phyloP scores from a whole-genome alignment of 2,888 invertebrate genomes.

The Oscheius myriophilus region DNA sequence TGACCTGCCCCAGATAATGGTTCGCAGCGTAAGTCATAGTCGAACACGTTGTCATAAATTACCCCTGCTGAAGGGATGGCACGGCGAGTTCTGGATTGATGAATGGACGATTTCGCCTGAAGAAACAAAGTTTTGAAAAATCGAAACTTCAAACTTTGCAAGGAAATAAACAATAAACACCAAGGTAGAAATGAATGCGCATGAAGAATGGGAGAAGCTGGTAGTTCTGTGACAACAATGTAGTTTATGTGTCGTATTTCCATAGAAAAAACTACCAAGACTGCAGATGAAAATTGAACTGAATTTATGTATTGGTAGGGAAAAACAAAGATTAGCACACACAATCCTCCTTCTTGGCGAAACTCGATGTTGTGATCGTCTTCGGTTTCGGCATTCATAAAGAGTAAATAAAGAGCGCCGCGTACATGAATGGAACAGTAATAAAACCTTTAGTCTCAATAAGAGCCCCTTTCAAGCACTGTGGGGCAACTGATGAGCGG shows the following conservation, averaged over 20 bases:
- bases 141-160: constrained; percentile 8
- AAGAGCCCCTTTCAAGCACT: too few species aligned
- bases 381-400: not conserved
- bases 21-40: constrained; percentile 49
- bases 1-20: constrained; percentile 56
- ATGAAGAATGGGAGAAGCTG: constrained; percentile 52
- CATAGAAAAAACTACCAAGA: constrained; percentile 51
- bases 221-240: constrained; percentile 35
- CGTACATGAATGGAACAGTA: not conserved
- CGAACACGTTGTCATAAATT: constrained; percentile 41
- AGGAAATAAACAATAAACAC: constrained; percentile 69
- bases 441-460: not conserved
- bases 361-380: constrained; percentile 24
- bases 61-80: constrained; percentile 51
- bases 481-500: too few species aligned
- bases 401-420: not conserved
- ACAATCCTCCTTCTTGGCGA: not conserved
- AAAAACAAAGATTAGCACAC: not conserved
- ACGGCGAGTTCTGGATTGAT: constrained; percentile 51
- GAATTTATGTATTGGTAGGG: constrained; percentile 1
- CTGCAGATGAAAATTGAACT: constrained; percentile 45
- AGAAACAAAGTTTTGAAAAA: not conserved
- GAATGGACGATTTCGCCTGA: constrained; percentile 47
- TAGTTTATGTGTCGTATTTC: constrained; percentile 54
- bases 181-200: constrained; percentile 71